Evolutionary conservation across 2,797 vertebrate genomes (phyloP), one percentile per base, ranked within the genome.

Genomic region (Hephaestus fuliginosus): DNA sequence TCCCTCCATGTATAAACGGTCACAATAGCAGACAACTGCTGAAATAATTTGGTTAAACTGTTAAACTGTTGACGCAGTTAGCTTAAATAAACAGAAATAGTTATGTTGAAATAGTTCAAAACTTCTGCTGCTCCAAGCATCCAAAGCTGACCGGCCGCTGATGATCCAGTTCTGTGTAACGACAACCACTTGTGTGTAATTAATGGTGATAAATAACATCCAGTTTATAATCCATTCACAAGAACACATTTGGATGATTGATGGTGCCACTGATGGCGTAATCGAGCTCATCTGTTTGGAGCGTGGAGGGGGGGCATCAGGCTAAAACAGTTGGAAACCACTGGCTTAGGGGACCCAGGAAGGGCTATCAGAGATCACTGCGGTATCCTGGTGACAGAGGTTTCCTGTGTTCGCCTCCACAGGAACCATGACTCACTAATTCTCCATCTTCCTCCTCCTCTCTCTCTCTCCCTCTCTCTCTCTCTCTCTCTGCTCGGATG

Each of bases 351-450:
- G 67, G 57, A 72, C 73, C 71, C 57, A 56, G 61, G 70, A 81
- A 78, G 60, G 76, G 49, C 70, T 62, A 58, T 72, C 76, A 61
- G 53, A 22, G 64, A 68, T 77, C 28, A 48, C 25, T 48, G 75
- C 65, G 65, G 48, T 70, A 52, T 76, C 76, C 82, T 74, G 77
- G 74, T 74, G 76, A 83, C 66, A 60, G 70, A 81, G 55, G 18
- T 65, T 87, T 85, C 66, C 71, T 88, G 80, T 80, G 60, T 77
- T 80, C 25, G 20, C 72, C 81, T 84, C 71, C 56, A 69, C 70
- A 81, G 80, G 84, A 90, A 80, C 77, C 84, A 63, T 78, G 85
- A 88, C 83, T 91, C 90, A 83, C 70, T 76, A 25, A 73, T 78
- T 85, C 84, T 71, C 62, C 57, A 49, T 83, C 80, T 48, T 69